These are phyloP conservation scores for Lasioglossum zephyrum DNA, from an alignment of 2,888 invertebrate species.

Conservation along the genomic window DNA sequence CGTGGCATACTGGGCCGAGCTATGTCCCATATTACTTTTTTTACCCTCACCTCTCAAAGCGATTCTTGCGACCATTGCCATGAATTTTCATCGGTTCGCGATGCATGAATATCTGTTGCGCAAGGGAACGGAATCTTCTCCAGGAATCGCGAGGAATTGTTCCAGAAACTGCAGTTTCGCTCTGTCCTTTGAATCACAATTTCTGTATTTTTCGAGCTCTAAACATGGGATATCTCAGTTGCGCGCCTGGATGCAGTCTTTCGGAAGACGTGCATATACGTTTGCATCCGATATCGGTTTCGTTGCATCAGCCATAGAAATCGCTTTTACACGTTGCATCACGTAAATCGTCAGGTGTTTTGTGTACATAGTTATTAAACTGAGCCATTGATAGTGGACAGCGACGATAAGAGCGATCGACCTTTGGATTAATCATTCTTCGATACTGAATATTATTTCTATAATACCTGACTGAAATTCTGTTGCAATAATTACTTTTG, in stretches of 20 bases:
- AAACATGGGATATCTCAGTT: not conserved
- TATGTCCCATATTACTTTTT: constrained; percentile 40
- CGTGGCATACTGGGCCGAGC: constrained; percentile 46
- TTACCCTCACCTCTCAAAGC: not conserved
- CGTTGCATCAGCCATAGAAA: constrained; percentile 1
- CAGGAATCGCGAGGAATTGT: not conserved
- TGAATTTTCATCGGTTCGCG: not conserved
- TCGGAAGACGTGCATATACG: not conserved
- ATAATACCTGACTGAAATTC: not conserved
- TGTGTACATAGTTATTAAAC: not conserved
- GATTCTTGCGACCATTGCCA: not conserved
- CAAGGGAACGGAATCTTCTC: not conserved
- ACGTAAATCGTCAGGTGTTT: not conserved
- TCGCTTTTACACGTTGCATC: constrained; percentile 4
- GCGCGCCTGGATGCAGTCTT: not conserved
- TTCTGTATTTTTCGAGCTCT: not conserved
- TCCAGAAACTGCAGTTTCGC: not conserved
- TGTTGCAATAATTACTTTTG: not conserved
- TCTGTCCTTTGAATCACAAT: not conserved
- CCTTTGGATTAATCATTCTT: not conserved
- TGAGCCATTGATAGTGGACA: not conserved
- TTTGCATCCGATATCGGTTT: not conserved
- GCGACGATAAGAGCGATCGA: not conserved
- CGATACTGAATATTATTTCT: not conserved
- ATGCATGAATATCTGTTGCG: not conserved